Evolutionary conservation across 2,888 invertebrate genomes (phyloP).

Genomic region (Acanthosepion pharaonis): DNA sequence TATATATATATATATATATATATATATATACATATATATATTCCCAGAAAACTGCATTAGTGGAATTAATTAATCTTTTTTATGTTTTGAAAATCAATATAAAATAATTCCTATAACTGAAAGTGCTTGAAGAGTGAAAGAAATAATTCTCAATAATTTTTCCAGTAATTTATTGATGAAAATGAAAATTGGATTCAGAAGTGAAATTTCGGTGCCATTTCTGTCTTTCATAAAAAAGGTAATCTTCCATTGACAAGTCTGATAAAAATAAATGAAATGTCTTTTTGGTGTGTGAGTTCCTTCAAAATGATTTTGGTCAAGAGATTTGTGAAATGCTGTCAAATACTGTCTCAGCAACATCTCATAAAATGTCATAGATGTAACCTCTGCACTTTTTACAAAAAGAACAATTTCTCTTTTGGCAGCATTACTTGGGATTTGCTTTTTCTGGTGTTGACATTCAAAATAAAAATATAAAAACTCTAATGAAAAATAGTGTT

Average conservation of each 20-base stretch:
- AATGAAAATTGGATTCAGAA: not conserved
- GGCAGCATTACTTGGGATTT: not conserved
- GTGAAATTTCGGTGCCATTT: not conserved
- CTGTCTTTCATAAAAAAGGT: not conserved
- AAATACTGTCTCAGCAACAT: not conserved
- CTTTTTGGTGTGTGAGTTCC: not conserved
- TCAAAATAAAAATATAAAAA: not conserved
- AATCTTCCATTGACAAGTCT: not conserved
- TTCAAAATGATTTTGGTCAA: conserved; percentile 4
- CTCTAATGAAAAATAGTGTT: not conserved
- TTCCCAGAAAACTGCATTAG: not conserved
- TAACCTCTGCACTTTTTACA: not conserved
- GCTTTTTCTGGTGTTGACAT: not conserved
- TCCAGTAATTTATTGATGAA: not conserved
- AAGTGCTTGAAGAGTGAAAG: not conserved
- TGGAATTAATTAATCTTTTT: not conserved
- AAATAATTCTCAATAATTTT: not conserved
- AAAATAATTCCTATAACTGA: not conserved
- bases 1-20: not conserved
- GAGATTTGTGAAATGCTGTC: conserved; percentile 22
- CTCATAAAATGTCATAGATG: not conserved
- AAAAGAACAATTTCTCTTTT: not conserved
- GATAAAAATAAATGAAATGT: not conserved
- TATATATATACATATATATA: not conserved
- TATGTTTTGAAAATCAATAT: not conserved